Base-by-base conservation (phyloP, 2,797 vertebrate species). In the Trachurus trachurus region DNA sequence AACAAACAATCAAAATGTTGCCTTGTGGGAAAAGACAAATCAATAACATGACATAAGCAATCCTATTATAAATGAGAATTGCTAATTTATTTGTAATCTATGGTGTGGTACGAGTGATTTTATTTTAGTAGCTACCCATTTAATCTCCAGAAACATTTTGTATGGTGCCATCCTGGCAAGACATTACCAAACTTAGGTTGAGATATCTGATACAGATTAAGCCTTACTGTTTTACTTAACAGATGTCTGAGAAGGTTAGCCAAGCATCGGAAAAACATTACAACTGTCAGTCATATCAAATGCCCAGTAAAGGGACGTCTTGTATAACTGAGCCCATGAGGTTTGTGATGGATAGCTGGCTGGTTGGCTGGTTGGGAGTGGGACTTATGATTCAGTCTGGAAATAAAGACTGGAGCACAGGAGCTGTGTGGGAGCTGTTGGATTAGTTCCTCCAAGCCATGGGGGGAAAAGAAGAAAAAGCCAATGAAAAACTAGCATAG, bases 381-480 rank as follows among this genome's bases (percentile, higher is more conserved):
- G 81, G 81, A 72, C 52, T 80, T 62, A 68, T 76, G 64, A 83
- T 70, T 76, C 67, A 42, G 56, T 81, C 62, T 76, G 67, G 60
- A 87, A 74, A 77, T 56, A 78, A 82, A 76, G 29, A 65, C 47
- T 63, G 60, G 78, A 80, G 74, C 78, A 78, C 81, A 86, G 80
- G 68, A 86, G 83, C 73, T 87, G 88, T 81, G 89, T 91, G 81
- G 86, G 86, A 88, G 83, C 54, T 52, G 60, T 73, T 85, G 81
- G 79, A 84, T 49, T 19, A 62, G n/a, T 59, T 80, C 58, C 62
- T 58, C 39, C 10, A 68, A 79, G 47, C 26, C 44, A 5, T 4
- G 5, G 42, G 76, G 6, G 17, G 12, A 47, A 47, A 62, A 59
- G 54, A 60, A 78, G 15, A 45, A 45, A 45, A 45, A 56, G 50